Evolutionary conservation across 2,888 invertebrate genomes (phyloP), one percentile per base, ranked within the genome.

Genomic region (Lepidochrysops patricia): DNA sequence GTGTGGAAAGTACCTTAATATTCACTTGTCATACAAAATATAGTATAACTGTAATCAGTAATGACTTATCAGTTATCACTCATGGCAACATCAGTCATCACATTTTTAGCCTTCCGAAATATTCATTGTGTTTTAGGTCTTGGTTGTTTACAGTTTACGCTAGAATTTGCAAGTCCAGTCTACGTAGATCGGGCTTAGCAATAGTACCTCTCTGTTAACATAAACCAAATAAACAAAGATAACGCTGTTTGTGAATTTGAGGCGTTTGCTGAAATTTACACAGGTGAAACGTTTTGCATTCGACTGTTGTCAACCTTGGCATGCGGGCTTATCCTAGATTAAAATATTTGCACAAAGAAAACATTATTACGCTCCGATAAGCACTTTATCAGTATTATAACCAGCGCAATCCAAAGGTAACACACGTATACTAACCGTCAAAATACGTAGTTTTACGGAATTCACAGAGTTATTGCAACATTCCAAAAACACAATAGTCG

Each of bases 401-500:
- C 58, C 48, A 29, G 19, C 15, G 43, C 58, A 52, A 58, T 26
- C 35, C n/a, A 43, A 29, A 32, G 50, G 13, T 50, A 58, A 23
- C 35, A 34, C 35, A 58, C 34, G 29, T 50, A 35, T 52, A 58
- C 58, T 4, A 35, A 58, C 58, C 58, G 58, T 58, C 34, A 50
- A 35, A 58, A 35, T 50, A 7, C n/a, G 32, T 15, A 19, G 12
- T n/a, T 35, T 4, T 12, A 34, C 50, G 25, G 25, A 52, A 50
- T 25, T 50, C 26, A 35, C 58, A 26, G 26, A 58, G 58, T 58
- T 58, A 60, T 48, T 57, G 75, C 74, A 84, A 82, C 82, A 84
- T 83, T 84, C 82, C 83, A 79, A 75, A n/a, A 73, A 69, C 68
- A 72, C 70, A 65, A 68, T 64, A 66, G 67, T 69, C 69, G 67